A percentile compares a stretch with the other conserved stretches of the same genome.
phyloP scores from a whole-genome alignment of 2,113 vertebrate species.

The Oreotrochilus melanogaster region DNA sequence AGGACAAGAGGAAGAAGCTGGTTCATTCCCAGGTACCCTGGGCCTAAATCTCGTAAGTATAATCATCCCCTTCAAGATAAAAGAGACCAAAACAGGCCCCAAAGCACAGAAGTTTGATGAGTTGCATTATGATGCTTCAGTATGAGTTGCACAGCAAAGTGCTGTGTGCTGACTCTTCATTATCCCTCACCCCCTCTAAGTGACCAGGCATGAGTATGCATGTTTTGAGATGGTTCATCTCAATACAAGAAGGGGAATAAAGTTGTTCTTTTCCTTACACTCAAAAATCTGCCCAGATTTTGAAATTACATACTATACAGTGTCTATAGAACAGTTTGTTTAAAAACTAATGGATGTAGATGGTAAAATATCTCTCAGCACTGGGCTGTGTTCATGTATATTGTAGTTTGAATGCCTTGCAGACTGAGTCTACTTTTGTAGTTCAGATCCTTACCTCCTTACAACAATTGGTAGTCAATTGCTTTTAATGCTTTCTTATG shows the following conservation, averaged over 20 bases:
- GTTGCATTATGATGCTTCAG: not conserved
- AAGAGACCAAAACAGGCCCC: not conserved
- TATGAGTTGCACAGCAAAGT: not conserved
- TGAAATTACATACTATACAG: constrained; percentile 32
- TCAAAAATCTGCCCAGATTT: not conserved
- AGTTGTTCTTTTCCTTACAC: not conserved
- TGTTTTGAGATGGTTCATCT: not conserved
- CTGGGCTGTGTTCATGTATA: constrained; percentile 45
- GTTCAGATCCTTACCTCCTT: constrained; percentile 49
- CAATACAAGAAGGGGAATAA: not conserved
- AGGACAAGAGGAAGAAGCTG: not conserved
- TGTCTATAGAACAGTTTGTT: constrained; percentile 40
- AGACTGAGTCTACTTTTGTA: constrained; percentile 69
- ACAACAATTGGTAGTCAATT: constrained; percentile 53
- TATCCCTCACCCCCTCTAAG: not conserved
- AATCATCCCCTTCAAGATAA: not conserved
- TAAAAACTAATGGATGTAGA: constrained; percentile 58
- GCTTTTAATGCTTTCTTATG: constrained; percentile 79
- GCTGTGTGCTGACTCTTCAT: not conserved
- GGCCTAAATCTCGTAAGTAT: not conserved
- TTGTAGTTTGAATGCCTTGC: constrained; percentile 64
- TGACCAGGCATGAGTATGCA: not conserved
- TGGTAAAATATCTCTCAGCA: constrained; percentile 46
- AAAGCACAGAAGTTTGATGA: not conserved
- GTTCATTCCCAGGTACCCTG: not conserved